Conservation (phyloP, 23 tunicate species). For the Ascidia mentula region DNA sequence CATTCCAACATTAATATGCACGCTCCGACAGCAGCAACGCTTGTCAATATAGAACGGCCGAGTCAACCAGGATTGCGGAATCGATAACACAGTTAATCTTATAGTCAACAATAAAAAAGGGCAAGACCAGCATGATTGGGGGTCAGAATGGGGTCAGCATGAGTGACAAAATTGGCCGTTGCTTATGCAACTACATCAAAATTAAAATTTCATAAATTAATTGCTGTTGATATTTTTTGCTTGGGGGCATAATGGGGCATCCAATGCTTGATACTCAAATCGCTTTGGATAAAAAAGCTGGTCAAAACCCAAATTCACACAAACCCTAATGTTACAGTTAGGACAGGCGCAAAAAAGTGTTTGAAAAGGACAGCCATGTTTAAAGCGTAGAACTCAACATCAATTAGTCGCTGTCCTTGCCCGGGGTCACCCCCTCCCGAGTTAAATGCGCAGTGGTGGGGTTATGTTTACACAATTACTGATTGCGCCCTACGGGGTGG, state of each 20-base stretch:
- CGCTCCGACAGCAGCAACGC: neutral
- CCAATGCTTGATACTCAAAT: neutral
- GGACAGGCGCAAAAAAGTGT: neutral
- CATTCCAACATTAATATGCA: neutral
- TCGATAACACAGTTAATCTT: neutral
- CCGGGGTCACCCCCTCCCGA: neutral
- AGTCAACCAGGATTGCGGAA: slow-evolving; percentile 10
- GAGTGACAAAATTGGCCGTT: no score
- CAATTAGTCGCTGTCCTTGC: neutral
- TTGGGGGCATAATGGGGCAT: neutral
- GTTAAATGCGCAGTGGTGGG: neutral
- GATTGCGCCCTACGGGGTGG: slow-evolving; percentile 8
- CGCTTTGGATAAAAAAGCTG: neutral
- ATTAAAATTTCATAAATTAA: no score
- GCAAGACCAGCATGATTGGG: neutral
- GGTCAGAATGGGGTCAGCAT: no score
- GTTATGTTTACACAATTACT: neutral
- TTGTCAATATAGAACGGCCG: neutral
- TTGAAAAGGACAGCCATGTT: neutral
- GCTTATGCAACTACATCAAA: no score
- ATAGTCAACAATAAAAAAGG: neutral
- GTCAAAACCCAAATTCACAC: neutral
- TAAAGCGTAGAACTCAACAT: neutral
- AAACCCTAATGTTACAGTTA: neutral
- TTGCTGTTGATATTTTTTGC: no score